phyloP scores from a whole-genome alignment of 2,113 vertebrate species.

The Eidolon helvum region DNA sequence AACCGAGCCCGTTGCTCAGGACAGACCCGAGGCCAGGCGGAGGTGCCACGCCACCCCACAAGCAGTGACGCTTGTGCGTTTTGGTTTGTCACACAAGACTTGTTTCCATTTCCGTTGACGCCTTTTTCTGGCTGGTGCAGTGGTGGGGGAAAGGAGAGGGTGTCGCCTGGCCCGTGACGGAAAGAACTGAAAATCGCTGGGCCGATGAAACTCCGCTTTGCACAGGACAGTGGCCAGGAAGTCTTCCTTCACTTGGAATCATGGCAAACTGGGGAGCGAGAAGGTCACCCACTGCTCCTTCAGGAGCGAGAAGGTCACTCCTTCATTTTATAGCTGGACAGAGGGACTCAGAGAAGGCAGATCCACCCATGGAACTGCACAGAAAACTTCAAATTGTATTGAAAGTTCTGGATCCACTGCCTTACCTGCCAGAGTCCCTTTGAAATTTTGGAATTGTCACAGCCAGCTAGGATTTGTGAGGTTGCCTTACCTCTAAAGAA shows the following conservation, averaged over 20 bases:
- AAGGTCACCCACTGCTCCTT: background rate
- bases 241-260: background rate
- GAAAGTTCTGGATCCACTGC: too few relatives aligned
- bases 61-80: accelerated
- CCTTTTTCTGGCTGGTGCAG: background rate
- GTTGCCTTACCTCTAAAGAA: background rate
- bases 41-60: accelerated
- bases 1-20: background rate
- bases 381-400: background rate
- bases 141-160: background rate
- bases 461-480: background rate
- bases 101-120: background rate
- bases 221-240: background rate
- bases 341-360: accelerated
- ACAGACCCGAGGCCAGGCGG: background rate
- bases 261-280: background rate
- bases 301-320: background rate
- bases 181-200: background rate
- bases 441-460: background rate
- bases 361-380: background rate
- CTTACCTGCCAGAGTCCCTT: background rate
- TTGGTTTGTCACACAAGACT: background rate
- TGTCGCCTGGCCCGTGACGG: background rate
- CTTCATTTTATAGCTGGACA: background rate
- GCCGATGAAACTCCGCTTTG: background rate